Evolutionary conservation across 2,113 vertebrate genomes (phyloP).

Genomic region (Periophthalmodon schlosseri): DNA sequence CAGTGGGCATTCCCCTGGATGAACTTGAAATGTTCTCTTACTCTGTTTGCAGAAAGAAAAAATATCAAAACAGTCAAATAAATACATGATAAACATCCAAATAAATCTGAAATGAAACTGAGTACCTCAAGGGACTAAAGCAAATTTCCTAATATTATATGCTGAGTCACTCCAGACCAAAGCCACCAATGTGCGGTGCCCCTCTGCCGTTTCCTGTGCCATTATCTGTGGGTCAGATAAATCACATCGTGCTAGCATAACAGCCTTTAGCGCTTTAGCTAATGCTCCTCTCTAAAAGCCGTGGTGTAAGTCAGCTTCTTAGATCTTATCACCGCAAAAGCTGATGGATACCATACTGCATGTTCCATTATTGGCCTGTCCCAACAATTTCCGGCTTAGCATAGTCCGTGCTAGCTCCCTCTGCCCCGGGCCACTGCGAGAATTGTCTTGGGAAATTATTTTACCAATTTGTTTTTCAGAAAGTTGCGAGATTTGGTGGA

Average conservation of each 20-base stretch:
- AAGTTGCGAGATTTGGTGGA: conserved; percentile 7
- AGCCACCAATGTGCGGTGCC: conserved; percentile 13
- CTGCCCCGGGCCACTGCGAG: conserved; percentile 18
- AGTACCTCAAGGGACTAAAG: background rate
- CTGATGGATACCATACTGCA: conserved; percentile 23
- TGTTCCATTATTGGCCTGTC: conserved; percentile 12
- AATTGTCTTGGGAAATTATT: conserved; percentile 34
- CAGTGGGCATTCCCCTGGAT: no score
- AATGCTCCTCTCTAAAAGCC: background rate
- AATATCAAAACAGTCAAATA: no score
- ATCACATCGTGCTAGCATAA: background rate
- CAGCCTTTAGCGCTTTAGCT: background rate
- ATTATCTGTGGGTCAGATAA: background rate
- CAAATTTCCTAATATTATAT: background rate
- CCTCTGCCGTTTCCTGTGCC: background rate
- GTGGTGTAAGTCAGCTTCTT: background rate
- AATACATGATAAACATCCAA: no score
- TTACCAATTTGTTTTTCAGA: conserved; percentile 24
- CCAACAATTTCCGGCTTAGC: conserved; percentile 41
- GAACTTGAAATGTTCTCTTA: no score
- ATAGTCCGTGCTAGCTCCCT: background rate
- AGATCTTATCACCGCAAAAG: conserved; percentile 35
- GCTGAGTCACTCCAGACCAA: conserved; percentile 27
- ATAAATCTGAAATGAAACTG: background rate
- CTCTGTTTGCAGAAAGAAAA: no score